These are phyloP conservation scores for Sylvilagus floridanus DNA, from an alignment of 2,797 vertebrate genomes.

Conservation along the genomic window DNA sequence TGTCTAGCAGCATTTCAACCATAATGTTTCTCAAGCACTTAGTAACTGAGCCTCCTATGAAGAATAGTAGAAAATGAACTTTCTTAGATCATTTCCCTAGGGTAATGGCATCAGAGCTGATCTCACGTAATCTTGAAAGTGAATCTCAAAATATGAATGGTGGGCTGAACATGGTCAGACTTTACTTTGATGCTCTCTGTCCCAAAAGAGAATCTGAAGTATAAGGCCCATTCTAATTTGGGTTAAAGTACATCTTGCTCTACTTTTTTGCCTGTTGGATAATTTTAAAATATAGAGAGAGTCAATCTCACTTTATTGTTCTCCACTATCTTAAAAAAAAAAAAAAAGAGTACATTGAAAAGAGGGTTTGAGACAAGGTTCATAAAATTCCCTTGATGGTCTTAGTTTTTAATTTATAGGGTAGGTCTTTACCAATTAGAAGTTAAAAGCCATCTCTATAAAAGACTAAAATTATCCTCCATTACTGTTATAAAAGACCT, in stretches of 20 bases:
- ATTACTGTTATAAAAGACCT: slow-evolving; percentile 9
- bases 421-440: slow-evolving; percentile 40
- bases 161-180: not conserved
- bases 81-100: slow-evolving; percentile 6
- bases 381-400: slow-evolving; percentile 35
- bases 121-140: slow-evolving; percentile 65
- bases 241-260: slow-evolving; percentile 69
- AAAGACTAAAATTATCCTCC: slow-evolving; percentile 57
- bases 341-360: slow-evolving; percentile 44
- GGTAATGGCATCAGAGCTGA: not conserved
- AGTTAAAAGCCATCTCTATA: slow-evolving; percentile 33
- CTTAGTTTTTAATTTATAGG: slow-evolving; percentile 35
- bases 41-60: slow-evolving; percentile 37
- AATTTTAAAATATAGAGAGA: slow-evolving; percentile 71
- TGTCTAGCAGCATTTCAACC: not conserved
- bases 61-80: slow-evolving; percentile 23
- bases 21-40: slow-evolving; percentile 32
- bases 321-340: slow-evolving; percentile 22
- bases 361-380: slow-evolving; percentile 60
- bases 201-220: slow-evolving; percentile 56
- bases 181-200: slow-evolving; percentile 64
- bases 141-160: slow-evolving; percentile 35
- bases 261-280: slow-evolving; percentile 62
- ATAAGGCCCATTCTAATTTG: slow-evolving; percentile 64
- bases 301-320: slow-evolving; percentile 57